Percentiles rank a stretch among this genome's conserved stretches.
Conservation (phyloP, 2,888 invertebrate genomes). For the Parascotia fuliginaria region DNA sequence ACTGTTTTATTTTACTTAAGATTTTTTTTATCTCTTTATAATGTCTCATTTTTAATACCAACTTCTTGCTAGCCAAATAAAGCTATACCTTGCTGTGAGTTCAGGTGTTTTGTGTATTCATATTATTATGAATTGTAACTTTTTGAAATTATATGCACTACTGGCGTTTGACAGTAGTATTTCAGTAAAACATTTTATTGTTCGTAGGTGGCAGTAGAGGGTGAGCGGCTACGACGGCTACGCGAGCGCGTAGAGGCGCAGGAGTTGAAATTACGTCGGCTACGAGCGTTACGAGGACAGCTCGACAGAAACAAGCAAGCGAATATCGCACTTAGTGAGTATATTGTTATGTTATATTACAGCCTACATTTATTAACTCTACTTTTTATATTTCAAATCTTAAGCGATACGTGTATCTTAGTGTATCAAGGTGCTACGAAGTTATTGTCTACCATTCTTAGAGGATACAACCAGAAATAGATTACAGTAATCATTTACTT, state of each 20-base stretch:
- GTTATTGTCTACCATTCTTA: too few relatives aligned
- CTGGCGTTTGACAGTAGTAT: not conserved
- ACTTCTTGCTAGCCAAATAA: too few relatives aligned
- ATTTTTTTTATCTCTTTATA: not conserved
- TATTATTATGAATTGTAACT: too few relatives aligned
- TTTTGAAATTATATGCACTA: too few relatives aligned
- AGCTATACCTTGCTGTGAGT: too few relatives aligned
- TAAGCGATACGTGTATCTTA: too few relatives aligned
- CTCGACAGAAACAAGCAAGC: conserved; percentile 96
- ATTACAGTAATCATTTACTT: not conserved
- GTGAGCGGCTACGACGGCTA: conserved; percentile 93
- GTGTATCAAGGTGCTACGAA: too few relatives aligned
- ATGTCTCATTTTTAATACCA: too few relatives aligned
- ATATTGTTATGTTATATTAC: conserved; percentile 22
- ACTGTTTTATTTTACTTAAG: not conserved
- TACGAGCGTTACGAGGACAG: conserved; percentile 96
- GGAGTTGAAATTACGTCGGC: conserved; percentile 96
- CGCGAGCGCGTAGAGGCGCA: conserved; percentile 97
- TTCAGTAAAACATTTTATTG: conserved; percentile 10
- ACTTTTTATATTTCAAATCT: too few relatives aligned
- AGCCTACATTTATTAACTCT: too few relatives aligned
- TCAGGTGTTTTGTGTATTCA: too few relatives aligned
- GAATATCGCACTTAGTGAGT: conserved; percentile 96
- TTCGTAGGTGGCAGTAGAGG: conserved; percentile 91
- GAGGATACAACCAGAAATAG: too few relatives aligned